Evolutionary conservation across 2,888 invertebrate species (phyloP), one percentile per base, ranked within the genome.

Genomic region (Drosophila subsilvestris): DNA sequence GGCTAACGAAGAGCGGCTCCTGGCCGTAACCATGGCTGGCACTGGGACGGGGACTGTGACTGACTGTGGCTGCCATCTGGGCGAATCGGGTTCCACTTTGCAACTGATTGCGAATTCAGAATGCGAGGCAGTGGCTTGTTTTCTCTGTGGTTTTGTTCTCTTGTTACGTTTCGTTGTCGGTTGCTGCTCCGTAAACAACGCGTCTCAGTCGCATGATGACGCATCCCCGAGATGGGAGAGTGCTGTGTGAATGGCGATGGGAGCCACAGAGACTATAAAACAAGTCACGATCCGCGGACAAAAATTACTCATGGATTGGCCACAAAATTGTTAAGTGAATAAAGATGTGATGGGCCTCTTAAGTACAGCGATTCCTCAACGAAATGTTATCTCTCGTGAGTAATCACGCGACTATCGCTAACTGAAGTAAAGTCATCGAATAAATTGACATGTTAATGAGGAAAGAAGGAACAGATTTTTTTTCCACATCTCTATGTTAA

Each of bases 51-150:
- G 27, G 27, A 22, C 50, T 60, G 7, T 55, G 56, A 14, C 58
- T 57, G 45, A 67, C 63, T 56, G 74, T 56, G 69, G 71, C 77
- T 71, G 80, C 79, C 76, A 88, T 86, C 84, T 88, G 78, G 66
- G 42, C 70, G 71, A 65, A 63, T 88, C 79, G 74, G 80, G 74
- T 80, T 58, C 73, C 65, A 70, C 60, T 76, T 73, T 74, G 76
- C 66, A 83, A 83, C 83, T 83, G 86, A 72, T 61, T 82, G 67
- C 65, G 73, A 69, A 60, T 45, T 37, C 37, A 37, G 37, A 37
- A 37, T 63, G 57, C 70, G 71, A 74, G 56, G 48, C 62, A 63
- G 42, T 42, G 66, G 48, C 48, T 68, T 66, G 76, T 83, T 67
- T 37, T 14, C 37, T 63, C 48, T 72, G 77, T 61, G 80, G 69